These are phyloP conservation scores for Nezara viridula DNA, from an alignment of 2,888 invertebrate species.

Conservation along the genomic window DNA sequence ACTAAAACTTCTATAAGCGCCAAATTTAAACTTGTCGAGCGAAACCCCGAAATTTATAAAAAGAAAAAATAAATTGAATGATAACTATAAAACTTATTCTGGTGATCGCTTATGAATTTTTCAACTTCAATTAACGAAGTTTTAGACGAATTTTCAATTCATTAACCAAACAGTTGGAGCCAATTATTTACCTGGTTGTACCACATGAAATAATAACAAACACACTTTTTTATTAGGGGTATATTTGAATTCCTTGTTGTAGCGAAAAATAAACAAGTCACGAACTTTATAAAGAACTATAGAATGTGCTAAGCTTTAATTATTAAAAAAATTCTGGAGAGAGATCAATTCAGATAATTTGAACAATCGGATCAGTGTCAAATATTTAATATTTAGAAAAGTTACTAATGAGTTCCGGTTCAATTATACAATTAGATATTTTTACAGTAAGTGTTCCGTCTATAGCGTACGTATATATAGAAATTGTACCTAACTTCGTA, in stretches of 20 bases:
- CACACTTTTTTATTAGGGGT: not conserved
- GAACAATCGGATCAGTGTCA: not conserved
- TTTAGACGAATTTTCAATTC: not conserved
- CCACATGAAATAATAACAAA: not conserved
- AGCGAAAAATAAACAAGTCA: not conserved
- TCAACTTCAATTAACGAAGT: conserved; percentile 2
- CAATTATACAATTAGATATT: too few relatives aligned
- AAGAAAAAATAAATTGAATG: not conserved
- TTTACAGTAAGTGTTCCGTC: too few relatives aligned
- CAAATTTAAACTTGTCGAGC: conserved; percentile 1
- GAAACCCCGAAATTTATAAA: not conserved
- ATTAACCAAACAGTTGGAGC: conserved; percentile 14
- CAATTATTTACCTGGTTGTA: not conserved
- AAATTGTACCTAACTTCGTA: too few relatives aligned
- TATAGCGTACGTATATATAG: too few relatives aligned
- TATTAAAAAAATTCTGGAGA: not conserved
- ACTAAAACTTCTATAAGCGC: not conserved
- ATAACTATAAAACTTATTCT: not conserved
- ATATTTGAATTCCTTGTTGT: not conserved
- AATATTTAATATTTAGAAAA: not conserved
- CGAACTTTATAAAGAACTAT: too few relatives aligned
- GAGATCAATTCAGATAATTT: not conserved
- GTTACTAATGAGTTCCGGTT: too few relatives aligned
- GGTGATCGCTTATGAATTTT: not conserved
- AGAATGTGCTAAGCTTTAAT: not conserved